A percentile compares a stretch with the other conserved stretches of the same genome.
Conservation (phyloP, 2,113 vertebrate species). For the Podarcis cretensis region DNA sequence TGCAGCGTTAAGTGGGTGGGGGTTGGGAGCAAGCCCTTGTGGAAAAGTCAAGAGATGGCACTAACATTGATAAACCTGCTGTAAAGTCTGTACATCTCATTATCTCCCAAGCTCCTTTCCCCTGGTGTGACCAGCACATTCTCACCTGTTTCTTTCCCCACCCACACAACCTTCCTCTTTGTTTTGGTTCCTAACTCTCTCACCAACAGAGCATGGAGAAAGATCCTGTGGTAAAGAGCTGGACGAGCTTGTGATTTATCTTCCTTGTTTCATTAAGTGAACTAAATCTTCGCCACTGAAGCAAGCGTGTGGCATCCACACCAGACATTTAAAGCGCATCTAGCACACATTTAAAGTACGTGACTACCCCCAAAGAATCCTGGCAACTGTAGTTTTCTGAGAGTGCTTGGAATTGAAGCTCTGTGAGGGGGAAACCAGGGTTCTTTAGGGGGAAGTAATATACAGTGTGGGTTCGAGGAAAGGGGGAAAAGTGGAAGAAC, state of each 20-base stretch:
- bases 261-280: background rate
- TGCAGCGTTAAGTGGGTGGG: background rate
- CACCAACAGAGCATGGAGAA: background rate
- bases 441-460: no score
- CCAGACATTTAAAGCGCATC: no score
- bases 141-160: background rate
- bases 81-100: background rate
- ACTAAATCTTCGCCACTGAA: background rate
- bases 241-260: background rate
- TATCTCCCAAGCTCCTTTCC: background rate
- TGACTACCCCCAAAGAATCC: no score
- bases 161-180: background rate
- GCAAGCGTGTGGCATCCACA: background rate
- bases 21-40: background rate
- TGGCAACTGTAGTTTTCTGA: no score
- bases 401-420: no score
- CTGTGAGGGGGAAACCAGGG: no score
- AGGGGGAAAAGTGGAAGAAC: background rate
- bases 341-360: no score
- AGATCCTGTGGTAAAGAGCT: background rate
- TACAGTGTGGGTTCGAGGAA: background rate
- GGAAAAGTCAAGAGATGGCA: background rate
- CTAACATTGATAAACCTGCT: background rate
- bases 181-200: slow-evolving; percentile 25
- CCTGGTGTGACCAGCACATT: background rate